These are phyloP conservation scores for Arion vulgaris DNA, from an alignment of 1,140 invertebrate species.

Conservation along the genomic window DNA sequence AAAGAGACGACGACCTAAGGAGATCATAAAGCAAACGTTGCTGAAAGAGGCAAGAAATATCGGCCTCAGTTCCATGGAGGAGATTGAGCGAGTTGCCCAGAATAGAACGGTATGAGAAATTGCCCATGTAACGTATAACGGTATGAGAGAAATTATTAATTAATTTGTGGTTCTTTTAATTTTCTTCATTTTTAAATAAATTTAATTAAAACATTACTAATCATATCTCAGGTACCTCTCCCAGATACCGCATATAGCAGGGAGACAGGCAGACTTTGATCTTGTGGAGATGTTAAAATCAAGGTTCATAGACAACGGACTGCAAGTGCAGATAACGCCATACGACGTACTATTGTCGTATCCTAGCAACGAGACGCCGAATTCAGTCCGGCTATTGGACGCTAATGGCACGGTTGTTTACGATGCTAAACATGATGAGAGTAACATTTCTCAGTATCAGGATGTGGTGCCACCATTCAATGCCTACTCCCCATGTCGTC, in stretches of 20 bases:
- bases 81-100: too few species aligned
- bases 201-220: too few species aligned
- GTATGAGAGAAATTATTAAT: too few species aligned
- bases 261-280: constrained; percentile 53
- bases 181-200: too few species aligned
- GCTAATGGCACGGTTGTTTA: constrained; percentile 41
- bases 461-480: constrained; percentile 68
- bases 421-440: constrained; percentile 52
- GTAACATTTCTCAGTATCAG: constrained; percentile 58
- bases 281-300: constrained; percentile 56
- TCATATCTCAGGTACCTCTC: constrained; percentile 55
- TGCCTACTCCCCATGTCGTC: constrained; percentile 59
- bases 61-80: too few species aligned
- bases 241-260: constrained; percentile 63
- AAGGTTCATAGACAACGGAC: constrained; percentile 55
- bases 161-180: too few species aligned
- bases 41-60: too few species aligned
- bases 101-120: too few species aligned
- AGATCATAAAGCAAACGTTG: too few species aligned
- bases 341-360: constrained; percentile 69
- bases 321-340: constrained; percentile 60
- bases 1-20: too few species aligned
- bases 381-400: constrained; percentile 54
- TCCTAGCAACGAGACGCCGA: constrained; percentile 57
- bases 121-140: too few species aligned